phyloP scores from a whole-genome alignment of 2,113 vertebrate genomes.

The Esox niger region DNA sequence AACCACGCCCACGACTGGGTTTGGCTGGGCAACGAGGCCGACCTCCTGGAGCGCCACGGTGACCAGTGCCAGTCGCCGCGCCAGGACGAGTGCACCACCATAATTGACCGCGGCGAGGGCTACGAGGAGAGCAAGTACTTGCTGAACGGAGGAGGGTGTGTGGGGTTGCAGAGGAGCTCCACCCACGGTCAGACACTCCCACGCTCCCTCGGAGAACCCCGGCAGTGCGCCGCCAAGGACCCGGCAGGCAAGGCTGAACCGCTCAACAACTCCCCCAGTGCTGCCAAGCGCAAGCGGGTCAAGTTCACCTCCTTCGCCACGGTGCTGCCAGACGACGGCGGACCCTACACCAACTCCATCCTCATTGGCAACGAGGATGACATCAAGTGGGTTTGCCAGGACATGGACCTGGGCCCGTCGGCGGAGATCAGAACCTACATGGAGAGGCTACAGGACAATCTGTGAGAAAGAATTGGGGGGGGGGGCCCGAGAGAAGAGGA shows the following conservation, averaged over 20 bases:
- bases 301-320: slow-evolving; percentile 97
- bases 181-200: slow-evolving; percentile 77
- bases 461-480: slow-evolving; percentile 71
- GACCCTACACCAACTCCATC: slow-evolving; percentile 87
- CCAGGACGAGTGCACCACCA: slow-evolving; percentile 83
- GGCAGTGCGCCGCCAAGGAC: slow-evolving; percentile 75
- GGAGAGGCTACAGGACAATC: slow-evolving; percentile 96
- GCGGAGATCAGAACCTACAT: slow-evolving; percentile 95
- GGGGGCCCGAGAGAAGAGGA: slow-evolving; percentile 61
- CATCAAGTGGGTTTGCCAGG: slow-evolving; percentile 98
- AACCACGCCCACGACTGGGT: slow-evolving; percentile 98
- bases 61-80: slow-evolving; percentile 82
- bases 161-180: slow-evolving; percentile 75
- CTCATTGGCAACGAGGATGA: slow-evolving; percentile 88
- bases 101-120: slow-evolving; percentile 84
- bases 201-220: slow-evolving; percentile 80
- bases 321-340: slow-evolving; percentile 84
- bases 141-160: slow-evolving; percentile 78
- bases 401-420: slow-evolving; percentile 88
- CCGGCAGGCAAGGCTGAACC: slow-evolving; percentile 71
- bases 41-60: slow-evolving; percentile 82
- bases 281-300: slow-evolving; percentile 88
- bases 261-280: slow-evolving; percentile 77
- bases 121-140: slow-evolving; percentile 93
- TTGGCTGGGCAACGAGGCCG: slow-evolving; percentile 92